These are phyloP conservation scores for Bombyx huttoni DNA, from an alignment of 2,888 invertebrate genomes.

Conservation along the genomic window DNA sequence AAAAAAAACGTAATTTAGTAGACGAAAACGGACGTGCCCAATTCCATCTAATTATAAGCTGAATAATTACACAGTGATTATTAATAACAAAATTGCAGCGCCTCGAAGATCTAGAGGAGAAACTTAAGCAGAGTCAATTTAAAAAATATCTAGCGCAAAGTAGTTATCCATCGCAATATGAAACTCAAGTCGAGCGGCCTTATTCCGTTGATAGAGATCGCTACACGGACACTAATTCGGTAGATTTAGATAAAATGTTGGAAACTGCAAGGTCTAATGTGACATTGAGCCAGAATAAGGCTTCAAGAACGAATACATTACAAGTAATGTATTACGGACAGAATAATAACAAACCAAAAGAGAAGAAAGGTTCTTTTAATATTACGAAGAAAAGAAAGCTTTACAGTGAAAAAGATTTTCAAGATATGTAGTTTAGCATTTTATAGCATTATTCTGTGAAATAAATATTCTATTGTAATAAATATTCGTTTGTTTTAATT, in stretches of 20 bases:
- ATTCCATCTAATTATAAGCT: neutral
- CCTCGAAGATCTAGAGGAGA: conserved; percentile 57
- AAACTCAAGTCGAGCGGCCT: conserved; percentile 47
- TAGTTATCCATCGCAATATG: conserved; percentile 36
- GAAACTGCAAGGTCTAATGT: conserved; percentile 19
- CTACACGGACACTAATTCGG: conserved; percentile 19
- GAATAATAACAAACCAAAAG: conserved; percentile 21
- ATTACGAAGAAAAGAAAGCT: conserved; percentile 60
- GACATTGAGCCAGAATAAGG: conserved; percentile 22
- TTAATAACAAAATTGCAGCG: conserved; percentile 23
- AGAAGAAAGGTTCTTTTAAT: conserved; percentile 51
- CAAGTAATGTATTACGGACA: conserved; percentile 48
- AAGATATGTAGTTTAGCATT: conserved; percentile 14
- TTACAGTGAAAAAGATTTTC: conserved; percentile 52
- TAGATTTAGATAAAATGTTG: conserved; percentile 21
- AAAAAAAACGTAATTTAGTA: neutral
- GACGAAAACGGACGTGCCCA: neutral
- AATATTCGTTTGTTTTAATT: too few species aligned
- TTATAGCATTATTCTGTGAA: too few species aligned
- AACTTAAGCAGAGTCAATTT: conserved; percentile 55
- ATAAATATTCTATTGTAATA: too few species aligned
- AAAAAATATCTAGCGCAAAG: conserved; percentile 52
- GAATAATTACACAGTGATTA: neutral
- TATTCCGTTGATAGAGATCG: conserved; percentile 38
- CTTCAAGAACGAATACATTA: conserved; percentile 27